Conservation (phyloP, 2,797 vertebrate genomes). For the Sebastes steindachneri region DNA sequence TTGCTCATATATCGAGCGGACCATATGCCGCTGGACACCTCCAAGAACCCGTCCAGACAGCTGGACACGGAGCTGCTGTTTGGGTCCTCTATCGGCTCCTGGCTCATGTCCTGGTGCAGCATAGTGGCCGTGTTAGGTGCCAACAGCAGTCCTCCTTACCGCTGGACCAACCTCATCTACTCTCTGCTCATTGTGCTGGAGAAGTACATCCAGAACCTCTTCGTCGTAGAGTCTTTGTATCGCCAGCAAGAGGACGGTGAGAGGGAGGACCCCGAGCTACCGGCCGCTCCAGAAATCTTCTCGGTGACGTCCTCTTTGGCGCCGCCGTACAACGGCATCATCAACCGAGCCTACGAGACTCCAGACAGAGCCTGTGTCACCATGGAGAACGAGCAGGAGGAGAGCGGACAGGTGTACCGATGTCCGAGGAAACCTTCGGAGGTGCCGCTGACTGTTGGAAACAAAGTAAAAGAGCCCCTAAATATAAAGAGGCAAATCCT, state of each 20-base stretch:
- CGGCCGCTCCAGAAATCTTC: constrained; percentile 81
- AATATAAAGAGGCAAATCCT: constrained; percentile 86
- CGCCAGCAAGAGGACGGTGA: constrained; percentile 77
- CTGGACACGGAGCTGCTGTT: constrained; percentile 92
- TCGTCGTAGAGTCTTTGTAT: constrained; percentile 93
- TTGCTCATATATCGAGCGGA: constrained; percentile 89
- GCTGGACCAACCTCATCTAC: constrained; percentile 92
- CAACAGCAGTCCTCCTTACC: constrained; percentile 78
- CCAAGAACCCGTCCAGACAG: constrained; percentile 90
- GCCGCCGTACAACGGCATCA: constrained; percentile 80
- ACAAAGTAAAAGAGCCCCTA: constrained; percentile 21
- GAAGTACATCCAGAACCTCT: constrained; percentile 96
- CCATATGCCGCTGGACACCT: constrained; percentile 84
- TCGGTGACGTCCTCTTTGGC: constrained; percentile 82
- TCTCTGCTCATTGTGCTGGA: constrained; percentile 91
- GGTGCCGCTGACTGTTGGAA: constrained; percentile 47
- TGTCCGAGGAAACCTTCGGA: constrained; percentile 64
- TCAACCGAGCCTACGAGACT: constrained; percentile 74
- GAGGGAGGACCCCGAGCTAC: constrained; percentile 65
- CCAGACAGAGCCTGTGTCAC: constrained; percentile 55
- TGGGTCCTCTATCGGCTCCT: constrained; percentile 91
- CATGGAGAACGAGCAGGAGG: constrained; percentile 66
- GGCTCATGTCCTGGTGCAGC: constrained; percentile 97
- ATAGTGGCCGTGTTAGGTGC: constrained; percentile 87
- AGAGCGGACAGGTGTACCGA: constrained; percentile 60